phyloP scores from a whole-genome alignment of 1,140 invertebrate species.

The Yoshiicerus persimilis region DNA sequence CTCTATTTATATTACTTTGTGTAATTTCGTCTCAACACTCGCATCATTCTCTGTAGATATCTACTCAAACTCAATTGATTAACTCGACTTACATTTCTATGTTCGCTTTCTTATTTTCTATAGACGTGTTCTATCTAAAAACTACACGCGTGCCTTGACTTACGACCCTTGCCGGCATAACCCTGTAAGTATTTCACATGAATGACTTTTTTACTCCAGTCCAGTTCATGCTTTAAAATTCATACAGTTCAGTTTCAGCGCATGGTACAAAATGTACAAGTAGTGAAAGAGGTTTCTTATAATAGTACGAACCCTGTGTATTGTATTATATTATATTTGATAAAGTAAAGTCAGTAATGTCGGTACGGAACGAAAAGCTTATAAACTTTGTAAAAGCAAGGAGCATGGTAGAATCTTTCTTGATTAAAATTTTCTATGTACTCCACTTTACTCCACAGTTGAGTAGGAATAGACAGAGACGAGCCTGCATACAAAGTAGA shows the following conservation, averaged over 20 bases:
- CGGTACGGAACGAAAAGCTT: background rate
- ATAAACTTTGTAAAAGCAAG: background rate
- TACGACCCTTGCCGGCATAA: background rate
- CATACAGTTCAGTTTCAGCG: background rate
- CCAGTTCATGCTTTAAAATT: background rate
- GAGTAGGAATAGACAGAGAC: background rate
- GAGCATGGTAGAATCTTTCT: background rate
- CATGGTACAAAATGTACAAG: background rate
- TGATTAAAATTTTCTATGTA: background rate
- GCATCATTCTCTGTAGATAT: background rate
- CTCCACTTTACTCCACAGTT: background rate
- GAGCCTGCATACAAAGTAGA: background rate
- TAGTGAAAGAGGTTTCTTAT: background rate
- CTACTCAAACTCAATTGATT: background rate
- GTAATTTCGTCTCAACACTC: background rate
- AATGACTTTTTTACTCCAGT: background rate
- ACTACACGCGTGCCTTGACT: background rate
- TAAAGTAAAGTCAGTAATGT: background rate
- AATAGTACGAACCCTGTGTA: too few relatives aligned
- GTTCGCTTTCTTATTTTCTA: background rate
- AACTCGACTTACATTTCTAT: background rate
- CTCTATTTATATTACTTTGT: background rate
- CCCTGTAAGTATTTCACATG: background rate
- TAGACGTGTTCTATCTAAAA: background rate
- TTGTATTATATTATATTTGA: too few relatives aligned